A percentile compares a stretch with the other conserved stretches of the same genome.
These are phyloP conservation scores for Solenopsis invicta DNA, from an alignment of 1,140 invertebrate genomes.

Conservation along the genomic window DNA sequence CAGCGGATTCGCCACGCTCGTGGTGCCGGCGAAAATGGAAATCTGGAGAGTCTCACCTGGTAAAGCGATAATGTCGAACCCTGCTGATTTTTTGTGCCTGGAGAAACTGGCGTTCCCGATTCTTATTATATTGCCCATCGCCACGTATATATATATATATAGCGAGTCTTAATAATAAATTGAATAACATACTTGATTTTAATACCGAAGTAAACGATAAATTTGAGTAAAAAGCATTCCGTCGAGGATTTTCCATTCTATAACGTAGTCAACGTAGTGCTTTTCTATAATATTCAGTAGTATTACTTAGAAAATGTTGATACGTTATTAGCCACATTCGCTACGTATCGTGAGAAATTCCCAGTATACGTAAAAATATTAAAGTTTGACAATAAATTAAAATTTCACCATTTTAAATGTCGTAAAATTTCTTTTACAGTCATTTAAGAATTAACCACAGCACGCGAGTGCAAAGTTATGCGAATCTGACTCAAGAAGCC, in stretches of 20 bases:
- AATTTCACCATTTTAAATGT: neutral
- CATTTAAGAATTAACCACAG: constrained; percentile 8
- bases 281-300: neutral
- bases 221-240: constrained; percentile 3
- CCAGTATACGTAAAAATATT: neutral
- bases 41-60: constrained; percentile 23
- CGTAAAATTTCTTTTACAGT: constrained; percentile 1
- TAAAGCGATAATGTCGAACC: constrained; percentile 61
- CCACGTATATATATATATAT: neutral
- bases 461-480: neutral
- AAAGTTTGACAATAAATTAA: neutral
- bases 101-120: constrained; percentile 21
- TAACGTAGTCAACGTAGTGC: neutral
- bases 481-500: neutral
- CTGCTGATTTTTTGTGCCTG: constrained; percentile 34
- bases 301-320: neutral
- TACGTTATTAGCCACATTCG: neutral
- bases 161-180: constrained; percentile 20
- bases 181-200: constrained; percentile 3
- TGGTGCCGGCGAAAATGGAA: constrained; percentile 53
- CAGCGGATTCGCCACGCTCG: constrained; percentile 48
- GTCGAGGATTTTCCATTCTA: neutral
- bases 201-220: neutral
- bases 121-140: neutral
- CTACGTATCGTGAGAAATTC: constrained; percentile 3